These are phyloP conservation scores for Dexiosoma caninum DNA, from an alignment of 2,888 invertebrate genomes.

Conservation along the genomic window DNA sequence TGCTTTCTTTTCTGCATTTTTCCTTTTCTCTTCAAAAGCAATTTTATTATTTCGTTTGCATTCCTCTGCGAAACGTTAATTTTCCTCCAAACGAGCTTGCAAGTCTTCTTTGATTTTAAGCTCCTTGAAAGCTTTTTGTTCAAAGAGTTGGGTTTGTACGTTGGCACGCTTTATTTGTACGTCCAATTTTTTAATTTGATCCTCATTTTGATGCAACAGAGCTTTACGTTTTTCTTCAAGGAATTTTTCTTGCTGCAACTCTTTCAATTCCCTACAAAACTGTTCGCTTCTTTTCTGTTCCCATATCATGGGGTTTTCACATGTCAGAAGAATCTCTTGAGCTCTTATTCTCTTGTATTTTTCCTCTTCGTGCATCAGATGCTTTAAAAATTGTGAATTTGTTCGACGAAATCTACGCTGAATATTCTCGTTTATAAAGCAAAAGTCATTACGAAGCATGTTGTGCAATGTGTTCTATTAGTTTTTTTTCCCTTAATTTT, in stretches of 20 bases:
- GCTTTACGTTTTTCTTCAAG: conserved; percentile 9
- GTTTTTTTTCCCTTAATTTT: no score
- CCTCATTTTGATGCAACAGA: conserved; percentile 29
- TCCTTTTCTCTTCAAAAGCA: neutral
- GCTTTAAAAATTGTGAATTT: conserved; percentile 25
- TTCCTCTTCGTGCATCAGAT: conserved; percentile 3
- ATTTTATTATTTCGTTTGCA: neutral
- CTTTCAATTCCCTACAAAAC: neutral
- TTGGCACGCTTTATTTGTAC: conserved; percentile 29
- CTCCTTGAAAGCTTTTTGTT: conserved; percentile 26
- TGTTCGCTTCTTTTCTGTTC: neutral
- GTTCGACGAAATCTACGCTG: neutral
- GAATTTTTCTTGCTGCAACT: neutral
- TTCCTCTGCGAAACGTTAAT: neutral
- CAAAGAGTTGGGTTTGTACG: conserved; percentile 6
- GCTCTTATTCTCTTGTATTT: neutral
- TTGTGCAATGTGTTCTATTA: no score
- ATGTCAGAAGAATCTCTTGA: conserved; percentile 19
- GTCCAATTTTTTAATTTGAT: conserved; percentile 18
- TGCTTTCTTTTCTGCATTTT: neutral
- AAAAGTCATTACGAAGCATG: neutral
- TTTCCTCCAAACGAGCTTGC: neutral
- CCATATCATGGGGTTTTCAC: conserved; percentile 19
- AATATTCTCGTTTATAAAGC: neutral
- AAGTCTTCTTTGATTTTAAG: neutral